phyloP scores from a whole-genome alignment of 2,113 vertebrate genomes.

The Baryphthengus martii region DNA sequence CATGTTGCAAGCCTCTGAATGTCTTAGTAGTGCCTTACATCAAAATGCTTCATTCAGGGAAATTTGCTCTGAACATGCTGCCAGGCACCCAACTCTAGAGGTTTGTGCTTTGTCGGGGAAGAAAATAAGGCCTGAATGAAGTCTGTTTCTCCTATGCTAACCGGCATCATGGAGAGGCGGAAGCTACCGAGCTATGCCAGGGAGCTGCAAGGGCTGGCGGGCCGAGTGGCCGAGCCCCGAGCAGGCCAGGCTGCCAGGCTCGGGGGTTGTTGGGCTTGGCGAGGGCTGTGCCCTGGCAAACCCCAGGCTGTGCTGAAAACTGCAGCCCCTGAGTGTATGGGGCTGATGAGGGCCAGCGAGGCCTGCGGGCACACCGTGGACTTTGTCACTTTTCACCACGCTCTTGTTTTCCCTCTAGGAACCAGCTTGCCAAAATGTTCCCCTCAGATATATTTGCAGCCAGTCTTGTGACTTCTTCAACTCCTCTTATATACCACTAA shows the following conservation, averaged over 20 bases:
- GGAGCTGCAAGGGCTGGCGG: neutral
- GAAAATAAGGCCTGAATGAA: neutral
- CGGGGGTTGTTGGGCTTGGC: accelerated
- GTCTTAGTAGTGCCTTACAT: neutral
- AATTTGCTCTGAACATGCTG: neutral
- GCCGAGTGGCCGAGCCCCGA: neutral
- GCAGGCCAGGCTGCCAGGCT: neutral
- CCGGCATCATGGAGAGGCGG: too few relatives aligned
- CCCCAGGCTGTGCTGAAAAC: neutral
- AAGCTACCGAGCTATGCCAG: too few relatives aligned
- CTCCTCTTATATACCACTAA: neutral
- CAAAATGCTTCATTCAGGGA: neutral
- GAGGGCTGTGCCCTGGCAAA: neutral
- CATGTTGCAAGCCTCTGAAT: neutral
- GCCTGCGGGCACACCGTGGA: neutral
- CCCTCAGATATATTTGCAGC: neutral
- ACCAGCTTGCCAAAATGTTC: neutral
- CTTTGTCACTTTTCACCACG: neutral
- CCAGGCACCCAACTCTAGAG: neutral
- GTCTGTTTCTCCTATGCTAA: accelerated
- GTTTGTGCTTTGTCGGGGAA: neutral
- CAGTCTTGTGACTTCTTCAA: neutral
- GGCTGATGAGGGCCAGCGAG: neutral
- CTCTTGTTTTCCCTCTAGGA: neutral
- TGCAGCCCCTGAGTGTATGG: accelerated